A percentile compares a stretch with the other conserved stretches of the same genome.
Evolutionary conservation across 2,888 invertebrate genomes (phyloP).

Genomic region (Baccha elongata): DNA sequence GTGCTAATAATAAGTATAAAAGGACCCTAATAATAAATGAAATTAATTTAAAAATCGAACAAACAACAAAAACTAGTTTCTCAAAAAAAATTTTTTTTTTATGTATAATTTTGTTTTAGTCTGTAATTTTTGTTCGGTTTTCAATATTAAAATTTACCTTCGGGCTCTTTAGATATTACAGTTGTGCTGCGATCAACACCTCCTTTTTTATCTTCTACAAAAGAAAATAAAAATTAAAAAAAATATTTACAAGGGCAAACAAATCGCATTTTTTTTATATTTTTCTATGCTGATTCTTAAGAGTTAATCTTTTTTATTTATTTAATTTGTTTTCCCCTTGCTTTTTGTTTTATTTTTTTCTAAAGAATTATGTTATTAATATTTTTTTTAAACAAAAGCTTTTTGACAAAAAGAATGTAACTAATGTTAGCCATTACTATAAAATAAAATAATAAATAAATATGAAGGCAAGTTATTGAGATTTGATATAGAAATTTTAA

Average conservation of each 20-base stretch:
- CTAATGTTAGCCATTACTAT: background rate
- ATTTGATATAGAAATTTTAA: no score
- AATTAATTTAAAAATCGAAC: constrained; percentile 39
- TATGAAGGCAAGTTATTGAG: no score
- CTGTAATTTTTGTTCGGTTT: constrained; percentile 59
- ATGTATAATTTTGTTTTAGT: constrained; percentile 9
- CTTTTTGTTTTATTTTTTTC: constrained; percentile 20
- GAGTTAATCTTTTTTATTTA: constrained; percentile 22
- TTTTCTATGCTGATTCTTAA: constrained; percentile 29
- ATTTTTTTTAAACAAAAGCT: constrained; percentile 7
- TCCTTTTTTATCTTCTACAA: constrained; percentile 94
- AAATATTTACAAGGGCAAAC: constrained; percentile 71
- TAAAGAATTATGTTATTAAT: constrained; percentile 5
- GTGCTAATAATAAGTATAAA: constrained; percentile 46
- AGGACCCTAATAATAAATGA: constrained; percentile 11
- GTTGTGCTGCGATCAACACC: constrained; percentile 96
- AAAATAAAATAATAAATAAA: no score
- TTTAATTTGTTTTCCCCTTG: constrained; percentile 41
- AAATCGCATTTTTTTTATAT: constrained; percentile 65
- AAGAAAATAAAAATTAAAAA: constrained; percentile 77
- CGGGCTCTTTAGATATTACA: constrained; percentile 96
- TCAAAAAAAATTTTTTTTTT: no score
- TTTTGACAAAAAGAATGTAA: background rate
- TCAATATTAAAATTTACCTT: constrained; percentile 83
- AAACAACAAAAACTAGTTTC: background rate